Percentiles rank a stretch among this genome's conserved stretches.
Evolutionary conservation across 2,888 invertebrate species (phyloP).

Genomic region (Euproctis similis): DNA sequence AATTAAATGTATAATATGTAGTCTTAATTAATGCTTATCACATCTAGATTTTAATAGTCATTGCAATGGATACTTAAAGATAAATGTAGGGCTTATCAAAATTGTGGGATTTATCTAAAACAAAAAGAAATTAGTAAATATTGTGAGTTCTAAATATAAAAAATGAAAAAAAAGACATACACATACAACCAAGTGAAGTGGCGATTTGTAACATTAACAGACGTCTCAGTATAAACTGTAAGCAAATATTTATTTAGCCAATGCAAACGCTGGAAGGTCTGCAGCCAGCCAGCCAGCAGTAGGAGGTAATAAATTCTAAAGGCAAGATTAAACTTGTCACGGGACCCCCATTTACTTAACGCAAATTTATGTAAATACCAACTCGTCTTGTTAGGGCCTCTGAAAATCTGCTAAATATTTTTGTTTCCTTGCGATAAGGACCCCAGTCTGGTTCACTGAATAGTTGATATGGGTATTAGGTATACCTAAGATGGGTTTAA

Average conservation of each 20-base stretch:
- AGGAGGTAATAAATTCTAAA: slow-evolving; percentile 66
- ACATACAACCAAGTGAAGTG: slow-evolving; percentile 4
- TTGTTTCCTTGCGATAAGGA: slow-evolving; percentile 42
- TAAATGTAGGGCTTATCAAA: no score
- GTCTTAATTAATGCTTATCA: no score
- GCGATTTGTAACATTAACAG: slow-evolving; percentile 26
- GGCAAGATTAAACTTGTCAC: slow-evolving; percentile 75
- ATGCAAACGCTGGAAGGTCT: slow-evolving; percentile 52
- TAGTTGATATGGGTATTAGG: slow-evolving; percentile 27
- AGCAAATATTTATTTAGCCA: slow-evolving; percentile 61
- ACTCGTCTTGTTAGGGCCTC: slow-evolving; percentile 48
- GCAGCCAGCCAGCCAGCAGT: slow-evolving; percentile 49
- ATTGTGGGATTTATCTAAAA: no score
- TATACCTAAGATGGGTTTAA: no score
- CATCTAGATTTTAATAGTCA: no score
- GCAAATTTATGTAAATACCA: slow-evolving; percentile 73
- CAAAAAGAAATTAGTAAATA: no score
- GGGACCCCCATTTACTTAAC: slow-evolving; percentile 73
- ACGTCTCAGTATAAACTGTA: slow-evolving; percentile 38
- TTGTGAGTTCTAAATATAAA: no score
- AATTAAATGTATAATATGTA: no score
- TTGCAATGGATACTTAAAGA: no score
- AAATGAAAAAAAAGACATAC: no score
- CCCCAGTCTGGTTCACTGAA: slow-evolving; percentile 30
- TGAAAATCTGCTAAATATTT: slow-evolving; percentile 49